phyloP scores from a whole-genome alignment of 2,113 vertebrate species.

The Condylura cristata region DNA sequence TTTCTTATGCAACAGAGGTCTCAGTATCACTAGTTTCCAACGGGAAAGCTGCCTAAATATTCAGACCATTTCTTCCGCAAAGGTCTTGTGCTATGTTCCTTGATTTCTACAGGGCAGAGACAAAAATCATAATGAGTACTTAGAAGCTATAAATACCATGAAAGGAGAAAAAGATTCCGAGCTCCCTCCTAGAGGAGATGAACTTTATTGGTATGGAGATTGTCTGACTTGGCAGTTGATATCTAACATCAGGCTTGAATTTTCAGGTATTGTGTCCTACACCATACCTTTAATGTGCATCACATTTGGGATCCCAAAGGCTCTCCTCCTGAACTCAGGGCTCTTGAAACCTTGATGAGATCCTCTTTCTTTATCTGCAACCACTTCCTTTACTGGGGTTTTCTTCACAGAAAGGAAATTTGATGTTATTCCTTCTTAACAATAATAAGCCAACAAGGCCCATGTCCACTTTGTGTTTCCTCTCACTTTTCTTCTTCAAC shows the following conservation, averaged over 20 bases:
- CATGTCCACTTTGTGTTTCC: neutral
- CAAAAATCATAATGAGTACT: neutral
- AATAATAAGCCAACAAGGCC: neutral
- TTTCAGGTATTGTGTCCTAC: neutral
- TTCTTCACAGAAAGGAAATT: neutral
- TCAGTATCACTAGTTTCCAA: neutral
- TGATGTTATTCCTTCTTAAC: neutral
- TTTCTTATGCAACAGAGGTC: neutral
- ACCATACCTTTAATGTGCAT: neutral
- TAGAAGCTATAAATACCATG: neutral
- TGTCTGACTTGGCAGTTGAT: neutral
- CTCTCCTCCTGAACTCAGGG: neutral
- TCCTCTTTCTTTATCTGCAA: neutral
- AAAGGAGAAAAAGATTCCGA: neutral
- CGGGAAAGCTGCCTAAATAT: neutral
- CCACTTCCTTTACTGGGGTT: neutral
- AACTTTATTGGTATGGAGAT: neutral
- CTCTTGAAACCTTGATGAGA: neutral
- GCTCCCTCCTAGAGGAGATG: neutral
- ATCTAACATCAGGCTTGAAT: neutral
- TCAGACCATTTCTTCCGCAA: neutral
- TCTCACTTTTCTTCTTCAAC: neutral
- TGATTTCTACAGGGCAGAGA: neutral
- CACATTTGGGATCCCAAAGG: neutral
- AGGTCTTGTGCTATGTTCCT: neutral